Evolutionary conservation across 2,797 vertebrate genomes (phyloP), one percentile per base, ranked within the genome.

Genomic region (Denticeps clupeoides): DNA sequence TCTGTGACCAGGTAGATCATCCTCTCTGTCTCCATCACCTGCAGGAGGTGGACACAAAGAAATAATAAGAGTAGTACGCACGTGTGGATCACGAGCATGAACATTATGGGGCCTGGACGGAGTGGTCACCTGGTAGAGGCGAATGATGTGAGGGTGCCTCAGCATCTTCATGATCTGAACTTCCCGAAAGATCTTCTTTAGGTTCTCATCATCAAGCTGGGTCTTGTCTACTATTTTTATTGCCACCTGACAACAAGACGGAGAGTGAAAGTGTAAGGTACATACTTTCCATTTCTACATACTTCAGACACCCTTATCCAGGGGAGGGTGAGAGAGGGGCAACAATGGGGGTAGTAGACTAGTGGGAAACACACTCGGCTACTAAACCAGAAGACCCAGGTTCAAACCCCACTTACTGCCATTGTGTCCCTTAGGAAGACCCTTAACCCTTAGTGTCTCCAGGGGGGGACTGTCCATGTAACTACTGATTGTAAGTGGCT

Each of bases 111-210:
- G n/a, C n/a, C n/a, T n/a, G 8, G 15, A 13, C 24, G 41, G 13
- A 8, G 25, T 9, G 24, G 65, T 41, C 72, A 98, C 95, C 95
- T 99, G 94, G 72, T 95, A 97, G 9, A 98, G 80, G 61, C 94
- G 85, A 73, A 99, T 97, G 76, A 99, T 99, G 56, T 99, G 95
- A 0, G 94, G 95, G 67, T 99, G 95, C 71, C 90, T 89, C 57
- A 99, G 82, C 89, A 99, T 87, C 84, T 99, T 99, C 94, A 99
- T 99, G 64, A 99, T 94, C 77, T 99, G 91, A 54, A 99, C 95
- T 69, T 99, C 95, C 63, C 95, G 80, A 72, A 97, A 99, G 59
- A 99, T 99, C 80, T 99, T 99, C 82, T 98, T 99, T 65, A 99
- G 81, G 71, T 99, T 99, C 74, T 99, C 95, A 16, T 98, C 94